A percentile compares a stretch with the other conserved stretches of the same genome.
Evolutionary conservation across 1,140 invertebrate genomes (phyloP).

Genomic region (Tetragnatha versicolor): DNA sequence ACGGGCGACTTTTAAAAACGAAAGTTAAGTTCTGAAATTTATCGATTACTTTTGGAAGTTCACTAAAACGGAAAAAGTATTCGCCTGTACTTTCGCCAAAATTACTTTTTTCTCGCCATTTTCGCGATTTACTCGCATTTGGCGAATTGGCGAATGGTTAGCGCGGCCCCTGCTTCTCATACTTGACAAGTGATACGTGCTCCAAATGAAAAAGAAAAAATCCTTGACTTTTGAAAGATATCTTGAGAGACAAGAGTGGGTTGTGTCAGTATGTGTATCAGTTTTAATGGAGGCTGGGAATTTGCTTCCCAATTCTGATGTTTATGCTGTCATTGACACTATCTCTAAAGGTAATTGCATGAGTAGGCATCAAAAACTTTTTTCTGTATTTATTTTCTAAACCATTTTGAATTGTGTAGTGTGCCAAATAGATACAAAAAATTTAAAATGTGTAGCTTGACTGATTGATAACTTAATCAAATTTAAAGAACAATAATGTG

Average conservation of each 20-base stretch:
- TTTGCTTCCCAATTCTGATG: neutral
- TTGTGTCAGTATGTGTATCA: neutral
- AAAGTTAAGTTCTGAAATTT: no score
- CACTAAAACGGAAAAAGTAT: no score
- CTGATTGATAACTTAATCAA: neutral
- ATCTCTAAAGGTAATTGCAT: conserved; percentile 24
- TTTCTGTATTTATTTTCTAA: neutral
- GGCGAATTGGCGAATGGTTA: no score
- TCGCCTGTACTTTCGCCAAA: no score
- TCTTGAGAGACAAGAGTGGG: conserved; percentile 16
- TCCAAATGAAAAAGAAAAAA: no score
- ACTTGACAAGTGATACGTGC: no score
- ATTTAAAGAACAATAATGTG: no score
- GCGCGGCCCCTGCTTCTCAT: no score
- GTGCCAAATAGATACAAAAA: neutral
- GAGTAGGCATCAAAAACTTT: neutral
- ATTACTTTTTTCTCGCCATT: no score
- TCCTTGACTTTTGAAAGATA: conserved; percentile 4
- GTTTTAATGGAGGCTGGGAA: conserved; percentile 13
- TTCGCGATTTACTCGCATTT: no score
- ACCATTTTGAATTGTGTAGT: neutral
- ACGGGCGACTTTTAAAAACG: no score
- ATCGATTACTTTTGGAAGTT: no score
- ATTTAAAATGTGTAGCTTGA: neutral
- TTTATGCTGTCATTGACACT: conserved; percentile 3